Conservation (phyloP, 1,140 invertebrate species). For the Himalopsyche phryganea region DNA sequence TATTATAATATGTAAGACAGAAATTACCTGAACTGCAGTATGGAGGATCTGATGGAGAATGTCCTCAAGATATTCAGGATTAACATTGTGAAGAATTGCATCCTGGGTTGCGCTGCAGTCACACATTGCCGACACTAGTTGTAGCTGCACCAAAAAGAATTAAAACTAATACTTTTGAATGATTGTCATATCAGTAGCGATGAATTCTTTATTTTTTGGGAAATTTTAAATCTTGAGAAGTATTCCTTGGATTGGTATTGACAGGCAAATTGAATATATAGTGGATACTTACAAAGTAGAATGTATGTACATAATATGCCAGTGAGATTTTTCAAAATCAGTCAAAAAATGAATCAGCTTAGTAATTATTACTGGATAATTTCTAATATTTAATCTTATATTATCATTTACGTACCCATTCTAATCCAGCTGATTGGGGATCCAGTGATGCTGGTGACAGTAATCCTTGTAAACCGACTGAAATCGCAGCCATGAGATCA, state of each 20-base stretch:
- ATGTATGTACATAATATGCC: too few species aligned
- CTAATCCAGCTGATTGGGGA: constrained; percentile 12
- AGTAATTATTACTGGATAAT: too few species aligned
- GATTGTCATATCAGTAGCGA: neutral
- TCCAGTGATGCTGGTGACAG: constrained; percentile 20
- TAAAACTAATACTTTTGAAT: neutral
- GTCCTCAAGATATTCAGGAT: constrained; percentile 46
- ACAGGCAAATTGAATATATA: too few species aligned
- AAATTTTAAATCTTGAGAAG: neutral
- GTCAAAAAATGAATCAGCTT: too few species aligned
- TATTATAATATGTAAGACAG: too few species aligned
- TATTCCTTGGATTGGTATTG: too few species aligned
- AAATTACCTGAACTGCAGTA: constrained; percentile 41
- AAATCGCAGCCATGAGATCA: constrained; percentile 21
- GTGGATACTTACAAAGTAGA: too few species aligned
- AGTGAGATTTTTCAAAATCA: too few species aligned
- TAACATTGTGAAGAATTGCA: constrained; percentile 43
- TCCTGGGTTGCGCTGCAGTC: constrained; percentile 42
- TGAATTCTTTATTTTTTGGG: neutral
- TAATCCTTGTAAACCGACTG: constrained; percentile 17
- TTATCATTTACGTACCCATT: too few species aligned
- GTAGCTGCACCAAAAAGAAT: constrained; percentile 6
- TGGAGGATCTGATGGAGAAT: constrained; percentile 46
- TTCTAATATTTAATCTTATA: too few species aligned
- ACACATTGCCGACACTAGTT: constrained; percentile 12